Conservation (phyloP, 2,113 vertebrate genomes). For the Clinocottus analis region DNA sequence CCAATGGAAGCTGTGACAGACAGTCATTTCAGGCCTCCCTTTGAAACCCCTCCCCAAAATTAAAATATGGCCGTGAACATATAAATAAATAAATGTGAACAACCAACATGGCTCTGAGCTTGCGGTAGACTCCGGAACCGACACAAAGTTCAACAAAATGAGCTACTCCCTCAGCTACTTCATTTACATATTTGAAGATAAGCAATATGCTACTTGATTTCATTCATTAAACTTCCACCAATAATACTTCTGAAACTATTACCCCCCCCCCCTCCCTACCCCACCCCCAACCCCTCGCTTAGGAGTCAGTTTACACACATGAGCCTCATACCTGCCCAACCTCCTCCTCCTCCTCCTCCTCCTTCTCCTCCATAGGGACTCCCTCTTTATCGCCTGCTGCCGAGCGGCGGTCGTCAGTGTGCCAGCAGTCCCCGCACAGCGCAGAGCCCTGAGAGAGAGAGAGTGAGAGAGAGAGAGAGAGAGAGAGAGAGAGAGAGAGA, state of each 20-base stretch:
- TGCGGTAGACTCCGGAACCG: too few relatives aligned
- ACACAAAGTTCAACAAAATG: too few relatives aligned
- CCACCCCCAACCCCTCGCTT: too few relatives aligned
- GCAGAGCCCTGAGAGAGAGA: conserved; percentile 16
- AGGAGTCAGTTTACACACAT: conserved; percentile 68
- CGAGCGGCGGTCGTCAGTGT: conserved; percentile 39
- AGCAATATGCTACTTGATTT: not conserved
- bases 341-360: not conserved
- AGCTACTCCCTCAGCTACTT: not conserved
- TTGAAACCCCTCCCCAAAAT: too few relatives aligned
- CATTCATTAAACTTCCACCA: not conserved
- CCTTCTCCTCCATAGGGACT: conserved; percentile 35
- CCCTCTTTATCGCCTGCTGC: conserved; percentile 47
- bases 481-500: too few relatives aligned
- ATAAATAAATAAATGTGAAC: too few relatives aligned
- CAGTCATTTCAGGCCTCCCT: too few relatives aligned
- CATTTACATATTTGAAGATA: not conserved
- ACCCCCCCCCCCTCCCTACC: not conserved
- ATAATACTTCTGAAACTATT: not conserved
- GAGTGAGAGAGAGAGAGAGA: too few relatives aligned
- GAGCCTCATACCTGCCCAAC: conserved; percentile 52
- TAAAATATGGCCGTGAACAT: too few relatives aligned
- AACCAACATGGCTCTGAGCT: too few relatives aligned
- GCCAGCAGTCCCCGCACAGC: conserved; percentile 53
- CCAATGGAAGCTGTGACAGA: too few relatives aligned